These are phyloP conservation scores for Prietella phreatophila DNA, from an alignment of 2,113 vertebrate species.

Conservation along the genomic window DNA sequence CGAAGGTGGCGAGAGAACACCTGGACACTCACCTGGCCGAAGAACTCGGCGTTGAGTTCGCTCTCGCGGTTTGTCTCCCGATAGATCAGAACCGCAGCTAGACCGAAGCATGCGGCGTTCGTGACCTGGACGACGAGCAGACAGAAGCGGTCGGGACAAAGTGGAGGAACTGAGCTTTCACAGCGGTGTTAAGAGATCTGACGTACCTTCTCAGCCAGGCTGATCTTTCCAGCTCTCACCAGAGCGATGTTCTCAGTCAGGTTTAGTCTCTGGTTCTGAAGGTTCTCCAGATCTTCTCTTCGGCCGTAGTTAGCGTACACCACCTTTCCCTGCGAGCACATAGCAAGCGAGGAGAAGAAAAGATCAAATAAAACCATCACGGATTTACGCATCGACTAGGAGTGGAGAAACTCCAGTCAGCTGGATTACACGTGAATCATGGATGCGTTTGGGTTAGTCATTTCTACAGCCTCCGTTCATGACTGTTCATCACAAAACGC, in stretches of 20 bases:
- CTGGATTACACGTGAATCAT: background rate
- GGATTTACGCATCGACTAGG: background rate
- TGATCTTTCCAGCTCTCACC: constrained; percentile 79
- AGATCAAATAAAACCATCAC: background rate
- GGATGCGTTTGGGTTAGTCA: too few species aligned
- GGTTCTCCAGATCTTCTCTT: constrained; percentile 71
- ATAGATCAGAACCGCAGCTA: constrained; percentile 83
- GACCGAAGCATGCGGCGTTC: constrained; percentile 75
- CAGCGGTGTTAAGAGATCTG: background rate
- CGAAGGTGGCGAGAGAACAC: background rate
- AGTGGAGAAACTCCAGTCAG: background rate
- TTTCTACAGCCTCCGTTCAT: too few species aligned
- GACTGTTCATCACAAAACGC: too few species aligned
- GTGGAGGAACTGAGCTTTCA: background rate
- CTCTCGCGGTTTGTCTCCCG: constrained; percentile 61
- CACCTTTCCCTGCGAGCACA: constrained; percentile 77
- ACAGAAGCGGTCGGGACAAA: background rate
- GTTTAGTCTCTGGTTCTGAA: constrained; percentile 49
- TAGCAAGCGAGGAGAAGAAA: background rate
- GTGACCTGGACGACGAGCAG: constrained; percentile 71
- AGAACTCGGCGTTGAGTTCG: constrained; percentile 56
- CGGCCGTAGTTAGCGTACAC: constrained; percentile 83
- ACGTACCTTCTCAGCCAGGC: constrained; percentile 81
- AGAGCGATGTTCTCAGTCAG: constrained; percentile 75
- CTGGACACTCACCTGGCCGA: constrained; percentile 82